Evolutionary conservation across 2,113 vertebrate genomes (phyloP), one percentile per base, ranked within the genome.

Genomic region (Ovis aries): DNA sequence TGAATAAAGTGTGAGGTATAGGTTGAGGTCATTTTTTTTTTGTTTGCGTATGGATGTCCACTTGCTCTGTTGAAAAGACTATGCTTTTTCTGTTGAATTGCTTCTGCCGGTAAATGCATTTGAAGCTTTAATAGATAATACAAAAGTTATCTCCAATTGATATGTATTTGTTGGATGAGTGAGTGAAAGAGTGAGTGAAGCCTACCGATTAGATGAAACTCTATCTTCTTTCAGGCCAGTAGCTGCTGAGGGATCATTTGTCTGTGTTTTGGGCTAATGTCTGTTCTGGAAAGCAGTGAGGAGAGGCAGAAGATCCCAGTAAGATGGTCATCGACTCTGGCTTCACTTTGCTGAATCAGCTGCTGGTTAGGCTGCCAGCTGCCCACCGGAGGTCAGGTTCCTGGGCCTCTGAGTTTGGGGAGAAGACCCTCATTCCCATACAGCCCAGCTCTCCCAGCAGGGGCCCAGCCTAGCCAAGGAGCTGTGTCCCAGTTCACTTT

Each of bases 141-240:
- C 17, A 36, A 27, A 71, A 7, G 9, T 45, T 1, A 7, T 12
- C 62, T 84, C 25, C 64, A 31, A 19, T 52, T 11, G 7, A 8
- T 31, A 52, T 5, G 4, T 9, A 2, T 17, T 67, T 3, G 25
- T 27, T 7, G 31, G 31, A 3, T 71, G 40, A 25, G 19, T 5
- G n/a, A 17, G 5, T 12, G 6, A 29, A 16, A 11, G 9, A 55
- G 7, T 23, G 64, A 23, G 6, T 4, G 71, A 62, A 8, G 12
- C 4, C 11, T 6, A 16, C 6, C 0, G 0, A 4, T 4, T 36
- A 13, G 17, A 43, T 0, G 57, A 21, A 52, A 21, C 62, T 82
- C 31, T 13, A 1, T 4, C 9, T 0, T 84, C 25, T 84, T 84
- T 40, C 36, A 40, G n/a, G 82, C 4, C 14, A 52, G 14, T 3